phyloP scores from a whole-genome alignment of 2,888 invertebrate genomes.

The Drosophila mercatorum region DNA sequence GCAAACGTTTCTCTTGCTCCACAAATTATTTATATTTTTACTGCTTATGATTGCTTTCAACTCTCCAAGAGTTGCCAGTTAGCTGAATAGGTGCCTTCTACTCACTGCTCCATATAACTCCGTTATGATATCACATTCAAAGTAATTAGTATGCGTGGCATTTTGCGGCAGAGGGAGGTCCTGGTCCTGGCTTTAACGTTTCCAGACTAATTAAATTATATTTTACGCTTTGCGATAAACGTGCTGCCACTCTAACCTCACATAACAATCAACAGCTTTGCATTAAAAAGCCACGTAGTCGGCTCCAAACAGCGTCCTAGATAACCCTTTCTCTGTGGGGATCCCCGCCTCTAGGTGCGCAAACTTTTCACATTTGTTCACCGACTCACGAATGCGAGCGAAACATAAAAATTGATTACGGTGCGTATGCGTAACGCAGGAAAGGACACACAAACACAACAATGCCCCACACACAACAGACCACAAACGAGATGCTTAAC shows the following conservation, averaged over 20 bases:
- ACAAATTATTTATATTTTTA: conserved; percentile 5
- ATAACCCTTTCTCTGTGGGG: conserved; percentile 21
- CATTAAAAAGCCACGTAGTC: conserved; percentile 56
- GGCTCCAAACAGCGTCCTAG: conserved; percentile 3
- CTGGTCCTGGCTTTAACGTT: conserved; percentile 10
- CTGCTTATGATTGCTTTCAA: not conserved
- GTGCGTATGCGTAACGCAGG: conserved; percentile 63
- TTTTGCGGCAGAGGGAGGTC: conserved; percentile 12
- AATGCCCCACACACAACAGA: conserved; percentile 18
- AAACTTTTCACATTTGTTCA: conserved; percentile 61
- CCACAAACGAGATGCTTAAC: conserved; percentile 15
- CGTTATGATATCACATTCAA: conserved; percentile 26
- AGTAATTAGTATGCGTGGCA: conserved; percentile 39
- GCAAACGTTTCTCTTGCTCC: conserved; percentile 18
- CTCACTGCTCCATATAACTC: no score
- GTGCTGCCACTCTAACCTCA: conserved; percentile 39
- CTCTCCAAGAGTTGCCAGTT: conserved; percentile 2
- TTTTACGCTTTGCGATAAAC: conserved; percentile 40
- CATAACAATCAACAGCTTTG: conserved; percentile 45
- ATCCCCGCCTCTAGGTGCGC: not conserved
- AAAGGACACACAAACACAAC: conserved; percentile 13
- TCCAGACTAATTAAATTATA: conserved; percentile 75
- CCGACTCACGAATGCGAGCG: conserved; percentile 73
- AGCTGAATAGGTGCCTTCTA: not conserved
- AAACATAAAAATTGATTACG: conserved; percentile 81